Base-by-base conservation (phyloP, 2,888 invertebrate species). In the Mimas tiliae region DNA sequence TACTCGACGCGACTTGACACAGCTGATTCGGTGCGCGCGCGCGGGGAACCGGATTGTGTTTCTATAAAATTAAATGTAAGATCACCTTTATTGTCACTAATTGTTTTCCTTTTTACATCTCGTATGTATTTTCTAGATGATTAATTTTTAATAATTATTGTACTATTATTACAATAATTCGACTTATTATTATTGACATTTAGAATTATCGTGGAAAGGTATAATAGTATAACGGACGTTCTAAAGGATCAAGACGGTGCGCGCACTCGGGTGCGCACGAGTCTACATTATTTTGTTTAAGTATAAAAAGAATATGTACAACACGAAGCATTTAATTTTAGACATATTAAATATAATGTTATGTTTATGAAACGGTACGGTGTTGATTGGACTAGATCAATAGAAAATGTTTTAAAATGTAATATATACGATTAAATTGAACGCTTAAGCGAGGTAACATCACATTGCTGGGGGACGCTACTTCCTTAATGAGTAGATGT, bases 281-380 rank as follows among this genome's bases (percentile, higher is more conserved):
- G 47, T 47, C 33, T 19, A 48, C 53, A 65, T 81, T 74, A 76
- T 69, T 72, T 76, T 81, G 82, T 81, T 83, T 85, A 82, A 85
- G 85, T 73, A 68, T 75, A 82, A 80, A 84, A 84, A 82, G 58
- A 78, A 80, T 86, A 90, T 93, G 93, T 93, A 93, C 93, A 93
- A 93, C 88, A 90, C 80, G 84, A 92, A 91, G 93, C 93, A 93
- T 93, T 93, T 93, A 93, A 92, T 91, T 64, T 91, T 93, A 93
- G 91, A 89, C 86, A 88, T 91, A 91, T 90, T 84, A 87, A 90
- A 89, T 88, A 86, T 91, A 90, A 90, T 87, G 86, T 89, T 89
- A 90, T 89, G 87, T 86, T 87, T 85, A 89, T 87, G 51, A 19
- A 58, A 66, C 50, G 42, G 51, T 42, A 66, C 64, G 64, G 58